Base-by-base conservation (phyloP, 1,140 invertebrate genomes). In the Eriosoma lanigerum region DNA sequence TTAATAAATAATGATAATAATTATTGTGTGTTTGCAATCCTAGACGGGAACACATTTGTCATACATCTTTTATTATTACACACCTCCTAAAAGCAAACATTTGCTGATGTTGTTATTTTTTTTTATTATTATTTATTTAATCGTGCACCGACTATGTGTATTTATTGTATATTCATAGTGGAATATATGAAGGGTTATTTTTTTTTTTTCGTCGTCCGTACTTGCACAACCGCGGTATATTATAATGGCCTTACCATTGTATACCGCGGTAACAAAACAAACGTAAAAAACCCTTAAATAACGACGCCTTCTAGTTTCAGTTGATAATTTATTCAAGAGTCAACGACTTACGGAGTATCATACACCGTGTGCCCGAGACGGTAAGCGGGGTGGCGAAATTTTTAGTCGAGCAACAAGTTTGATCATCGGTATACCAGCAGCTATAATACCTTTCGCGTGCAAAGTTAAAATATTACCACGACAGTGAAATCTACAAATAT, bases 251-350 rank as follows among this genome's bases (percentile, higher is more conserved):
- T n/a, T 48, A 19, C 8, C 8, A 17, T 1, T 48, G 10, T 48
- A 48, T 15, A 13, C 10, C 46, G 13, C 10, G 2, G 19, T 52
- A 72, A 60, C 73, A 78, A 78, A n/a, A n/a, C n/a, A n/a, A n/a
- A n/a, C n/a, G n/a, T n/a, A n/a, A n/a, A n/a, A 78, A 78, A 78
- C 3, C 52, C 75, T 24, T 60, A 56, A n/a, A 21, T 76, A 60
- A 76, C 38, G 73, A 76, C n/a, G 44, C 72, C 73, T 78, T 26
- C 24, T 21, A 78, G 15, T 58, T 46, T 58, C 26, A 17, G 56
- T 26, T 78, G 75, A 58, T 78, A 78, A 78, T 78, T 78, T 78
- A 78, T 78, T 78, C 75, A 62, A 78, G 29, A 9, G 19, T 21
- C 68, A 21, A 50, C 32, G 32, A 38, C n/a, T 38, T 38, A 8